phyloP scores from a whole-genome alignment of 1,140 invertebrate species.

The Yoshiicerus persimilis region DNA sequence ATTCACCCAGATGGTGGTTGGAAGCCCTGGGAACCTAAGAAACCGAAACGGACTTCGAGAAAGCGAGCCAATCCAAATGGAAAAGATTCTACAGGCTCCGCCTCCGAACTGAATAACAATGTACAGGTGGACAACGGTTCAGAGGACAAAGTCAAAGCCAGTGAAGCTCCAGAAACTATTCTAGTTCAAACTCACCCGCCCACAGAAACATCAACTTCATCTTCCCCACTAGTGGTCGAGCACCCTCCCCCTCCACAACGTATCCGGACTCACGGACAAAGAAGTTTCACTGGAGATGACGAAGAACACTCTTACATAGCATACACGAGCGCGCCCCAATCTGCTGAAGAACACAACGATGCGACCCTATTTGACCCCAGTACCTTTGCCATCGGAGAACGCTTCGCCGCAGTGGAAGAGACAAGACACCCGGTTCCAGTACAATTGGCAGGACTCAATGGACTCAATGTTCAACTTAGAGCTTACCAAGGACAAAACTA shows the following conservation, averaged over 20 bases:
- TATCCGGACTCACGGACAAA: neutral
- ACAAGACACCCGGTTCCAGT: neutral
- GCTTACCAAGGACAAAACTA: neutral
- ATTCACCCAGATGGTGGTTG: slow-evolving; percentile 33
- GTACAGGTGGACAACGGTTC: neutral
- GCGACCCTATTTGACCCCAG: neutral
- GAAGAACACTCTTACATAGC: neutral
- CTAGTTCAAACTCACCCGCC: neutral
- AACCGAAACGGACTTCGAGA: neutral
- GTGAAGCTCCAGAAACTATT: neutral
- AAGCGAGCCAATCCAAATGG: neutral
- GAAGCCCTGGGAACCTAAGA: slow-evolving; percentile 16
- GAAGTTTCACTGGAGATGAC: neutral
- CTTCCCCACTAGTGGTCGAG: neutral
- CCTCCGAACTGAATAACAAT: neutral
- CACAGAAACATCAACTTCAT: neutral
- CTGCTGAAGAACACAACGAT: neutral
- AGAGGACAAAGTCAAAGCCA: neutral
- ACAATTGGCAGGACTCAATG: neutral
- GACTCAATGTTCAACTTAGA: neutral
- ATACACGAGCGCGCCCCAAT: neutral
- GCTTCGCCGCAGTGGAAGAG: neutral
- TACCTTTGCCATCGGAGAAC: neutral
- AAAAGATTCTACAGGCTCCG: neutral
- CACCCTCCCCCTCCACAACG: neutral